Evolutionary conservation across 1,140 invertebrate species (phyloP).

Genomic region (Pararge aegeria): DNA sequence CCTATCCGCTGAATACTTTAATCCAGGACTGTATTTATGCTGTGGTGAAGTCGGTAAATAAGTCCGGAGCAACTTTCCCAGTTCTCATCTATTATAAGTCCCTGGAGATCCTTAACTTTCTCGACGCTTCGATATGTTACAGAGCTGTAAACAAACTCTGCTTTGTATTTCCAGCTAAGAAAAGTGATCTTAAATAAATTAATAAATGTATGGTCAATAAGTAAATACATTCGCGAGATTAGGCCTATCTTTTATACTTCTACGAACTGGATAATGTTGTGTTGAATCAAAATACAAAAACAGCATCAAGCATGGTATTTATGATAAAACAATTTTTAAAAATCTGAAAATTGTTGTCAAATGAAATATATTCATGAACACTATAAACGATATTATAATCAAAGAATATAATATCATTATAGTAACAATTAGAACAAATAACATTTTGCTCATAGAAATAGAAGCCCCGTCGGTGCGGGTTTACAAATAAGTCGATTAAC

Average conservation of each 20-base stretch:
- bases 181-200: slow-evolving; percentile 4
- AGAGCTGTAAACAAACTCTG: slow-evolving; percentile 23
- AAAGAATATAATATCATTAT: background rate
- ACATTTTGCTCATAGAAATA: slow-evolving; percentile 11
- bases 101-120: slow-evolving; percentile 39
- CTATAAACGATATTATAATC: background rate
- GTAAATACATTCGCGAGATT: background rate
- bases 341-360: too few species aligned
- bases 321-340: too few species aligned
- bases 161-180: slow-evolving; percentile 14
- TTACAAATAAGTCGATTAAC: slow-evolving; percentile 32
- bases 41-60: slow-evolving; percentile 45
- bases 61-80: slow-evolving; percentile 34
- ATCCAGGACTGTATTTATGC: slow-evolving; percentile 52
- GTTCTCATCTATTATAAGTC: slow-evolving; percentile 42
- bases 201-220: background rate
- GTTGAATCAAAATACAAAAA: too few species aligned
- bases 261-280: too few species aligned
- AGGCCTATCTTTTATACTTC: too few species aligned
- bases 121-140: slow-evolving; percentile 39
- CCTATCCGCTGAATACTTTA: slow-evolving; percentile 48
- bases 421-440: background rate
- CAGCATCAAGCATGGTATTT: too few species aligned
- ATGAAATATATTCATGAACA: too few species aligned
- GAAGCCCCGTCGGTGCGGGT: slow-evolving; percentile 24